These are phyloP conservation scores for Himalopsyche anomala DNA, from an alignment of 2,888 invertebrate genomes.

Conservation along the genomic window DNA sequence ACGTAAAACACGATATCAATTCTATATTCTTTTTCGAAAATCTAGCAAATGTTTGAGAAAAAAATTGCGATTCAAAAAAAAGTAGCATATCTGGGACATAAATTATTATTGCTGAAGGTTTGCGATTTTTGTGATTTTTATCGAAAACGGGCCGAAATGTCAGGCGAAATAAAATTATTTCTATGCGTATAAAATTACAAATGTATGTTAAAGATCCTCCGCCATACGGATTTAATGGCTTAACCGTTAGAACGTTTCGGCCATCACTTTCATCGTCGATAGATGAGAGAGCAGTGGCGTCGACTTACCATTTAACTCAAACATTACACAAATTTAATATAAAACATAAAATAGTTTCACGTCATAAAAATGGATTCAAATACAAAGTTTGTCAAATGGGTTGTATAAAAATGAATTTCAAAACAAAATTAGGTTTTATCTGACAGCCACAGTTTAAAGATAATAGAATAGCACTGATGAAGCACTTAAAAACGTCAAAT, in stretches of 20 bases:
- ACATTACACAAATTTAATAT: too few relatives aligned
- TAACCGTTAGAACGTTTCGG: constrained; percentile 31
- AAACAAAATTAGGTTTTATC: too few relatives aligned
- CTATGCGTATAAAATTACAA: constrained; percentile 34
- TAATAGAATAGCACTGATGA: too few relatives aligned
- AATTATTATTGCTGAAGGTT: constrained; percentile 10
- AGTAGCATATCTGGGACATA: constrained; percentile 7
- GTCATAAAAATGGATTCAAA: too few relatives aligned
- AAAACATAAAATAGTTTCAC: too few relatives aligned
- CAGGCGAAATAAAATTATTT: constrained; percentile 26
- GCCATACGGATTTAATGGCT: constrained; percentile 31
- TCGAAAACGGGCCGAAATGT: constrained; percentile 18
- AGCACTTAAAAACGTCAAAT: too few relatives aligned
- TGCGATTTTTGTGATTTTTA: constrained; percentile 34
- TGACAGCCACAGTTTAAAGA: too few relatives aligned
- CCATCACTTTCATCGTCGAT: constrained; percentile 31
- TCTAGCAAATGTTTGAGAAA: not conserved
- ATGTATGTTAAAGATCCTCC: constrained; percentile 30
- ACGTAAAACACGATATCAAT: not conserved
- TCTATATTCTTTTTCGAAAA: not conserved
- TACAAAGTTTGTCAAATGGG: too few relatives aligned
- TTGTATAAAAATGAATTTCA: too few relatives aligned
- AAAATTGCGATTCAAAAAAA: not conserved
- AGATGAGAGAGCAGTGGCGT: not conserved
- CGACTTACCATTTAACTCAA: not conserved